Evolutionary conservation across 2,888 invertebrate species (phyloP).

Genomic region (Drosophila falleni): DNA sequence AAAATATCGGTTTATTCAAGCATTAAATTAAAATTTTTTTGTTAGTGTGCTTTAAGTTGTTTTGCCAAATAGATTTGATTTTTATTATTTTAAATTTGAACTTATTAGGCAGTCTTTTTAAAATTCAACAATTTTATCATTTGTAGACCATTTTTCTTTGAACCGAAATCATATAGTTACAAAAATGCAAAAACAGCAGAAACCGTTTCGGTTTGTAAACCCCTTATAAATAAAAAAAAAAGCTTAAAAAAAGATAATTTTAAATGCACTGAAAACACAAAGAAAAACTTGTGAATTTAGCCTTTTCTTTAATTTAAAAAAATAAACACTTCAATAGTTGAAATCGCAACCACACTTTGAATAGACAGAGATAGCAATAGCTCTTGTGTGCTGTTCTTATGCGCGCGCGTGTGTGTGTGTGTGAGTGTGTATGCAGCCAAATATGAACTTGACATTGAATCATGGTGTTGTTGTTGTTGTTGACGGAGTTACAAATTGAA

Average conservation of each 20-base stretch:
- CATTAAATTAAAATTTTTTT: too few species aligned
- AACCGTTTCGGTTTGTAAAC: too few species aligned
- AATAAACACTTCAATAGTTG: not conserved
- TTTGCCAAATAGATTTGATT: too few species aligned
- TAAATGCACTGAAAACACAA: not conserved
- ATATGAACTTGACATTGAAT: slow-evolving; percentile 63
- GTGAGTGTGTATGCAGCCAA: slow-evolving; percentile 36
- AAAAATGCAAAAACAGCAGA: too few species aligned
- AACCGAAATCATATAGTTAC: too few species aligned
- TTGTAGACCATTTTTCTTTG: too few species aligned
- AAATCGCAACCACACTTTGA: slow-evolving; percentile 9
- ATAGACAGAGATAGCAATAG: slow-evolving; percentile 29
- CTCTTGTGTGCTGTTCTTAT: slow-evolving; percentile 10
- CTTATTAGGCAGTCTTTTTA: too few species aligned
- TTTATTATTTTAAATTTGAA: too few species aligned
- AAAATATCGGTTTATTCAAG: too few species aligned
- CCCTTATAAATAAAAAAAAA: too few species aligned
- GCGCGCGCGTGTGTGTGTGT: slow-evolving; percentile 5
- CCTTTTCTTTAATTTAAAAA: not conserved
- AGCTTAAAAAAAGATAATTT: not conserved
- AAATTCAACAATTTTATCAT: too few species aligned
- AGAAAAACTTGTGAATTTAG: not conserved
- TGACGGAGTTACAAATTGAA: slow-evolving; percentile 5
- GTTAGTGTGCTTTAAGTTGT: too few species aligned
- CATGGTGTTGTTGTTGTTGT: slow-evolving; percentile 11